These are phyloP conservation scores for Tetragonisca angustula DNA, from an alignment of 2,888 invertebrate genomes.

Conservation along the genomic window DNA sequence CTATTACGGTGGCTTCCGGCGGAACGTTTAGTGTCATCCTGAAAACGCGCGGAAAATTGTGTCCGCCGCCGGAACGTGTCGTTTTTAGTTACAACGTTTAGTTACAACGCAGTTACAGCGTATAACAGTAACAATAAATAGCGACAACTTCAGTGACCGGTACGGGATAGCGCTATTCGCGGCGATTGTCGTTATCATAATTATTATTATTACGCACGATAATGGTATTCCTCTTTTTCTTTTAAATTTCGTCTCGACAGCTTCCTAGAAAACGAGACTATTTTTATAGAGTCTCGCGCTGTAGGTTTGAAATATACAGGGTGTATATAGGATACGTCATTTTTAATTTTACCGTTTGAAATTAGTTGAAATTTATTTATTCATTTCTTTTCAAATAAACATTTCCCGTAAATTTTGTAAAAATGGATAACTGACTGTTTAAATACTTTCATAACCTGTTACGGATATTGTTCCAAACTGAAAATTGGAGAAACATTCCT, in stretches of 20 bases:
- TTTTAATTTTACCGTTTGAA: too few relatives aligned
- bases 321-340: too few relatives aligned
- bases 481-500: too few relatives aligned
- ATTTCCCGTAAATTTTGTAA: too few relatives aligned
- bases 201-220: slow-evolving; percentile 18
- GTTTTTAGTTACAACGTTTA: slow-evolving; percentile 49
- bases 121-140: slow-evolving; percentile 30
- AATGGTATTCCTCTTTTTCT: background rate
- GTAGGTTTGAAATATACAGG: background rate
- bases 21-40: slow-evolving; percentile 25
- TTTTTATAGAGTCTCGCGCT: background rate
- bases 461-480: too few relatives aligned
- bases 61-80: slow-evolving; percentile 21
- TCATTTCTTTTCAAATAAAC: too few relatives aligned
- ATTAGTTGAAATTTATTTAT: too few relatives aligned
- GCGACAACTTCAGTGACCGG: slow-evolving; percentile 32
- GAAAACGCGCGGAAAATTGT: slow-evolving; percentile 59
- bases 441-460: too few relatives aligned
- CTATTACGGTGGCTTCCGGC: slow-evolving; percentile 42
- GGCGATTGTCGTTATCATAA: slow-evolving; percentile 16
- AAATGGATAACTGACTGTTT: too few relatives aligned
- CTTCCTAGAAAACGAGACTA: background rate
- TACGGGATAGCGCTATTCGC: slow-evolving; percentile 2
- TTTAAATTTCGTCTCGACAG: background rate
- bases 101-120: slow-evolving; percentile 37